Percentiles rank a stretch among this genome's conserved stretches.
phyloP scores from a whole-genome alignment of 2,888 invertebrate species.

The Ectropis crepuscularia region DNA sequence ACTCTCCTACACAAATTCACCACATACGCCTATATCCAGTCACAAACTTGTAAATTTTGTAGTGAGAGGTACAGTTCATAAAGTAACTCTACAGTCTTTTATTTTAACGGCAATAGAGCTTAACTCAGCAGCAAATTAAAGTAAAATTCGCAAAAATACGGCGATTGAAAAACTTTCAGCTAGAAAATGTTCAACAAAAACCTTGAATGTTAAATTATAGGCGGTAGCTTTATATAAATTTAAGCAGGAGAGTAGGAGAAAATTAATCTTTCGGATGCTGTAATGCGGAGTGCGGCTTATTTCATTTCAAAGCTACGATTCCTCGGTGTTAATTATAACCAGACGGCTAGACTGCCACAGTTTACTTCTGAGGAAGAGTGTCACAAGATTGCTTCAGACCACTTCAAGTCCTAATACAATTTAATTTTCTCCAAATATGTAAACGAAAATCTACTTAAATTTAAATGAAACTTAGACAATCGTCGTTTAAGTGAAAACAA shows the following conservation, averaged over 20 bases:
- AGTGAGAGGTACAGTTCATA: too few species aligned
- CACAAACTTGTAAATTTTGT: too few species aligned
- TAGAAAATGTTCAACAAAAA: neutral
- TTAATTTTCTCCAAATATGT: too few species aligned
- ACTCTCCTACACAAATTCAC: too few species aligned
- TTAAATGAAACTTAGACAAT: too few species aligned
- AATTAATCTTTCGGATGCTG: conserved; percentile 35
- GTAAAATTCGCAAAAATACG: neutral
- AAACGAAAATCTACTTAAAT: too few species aligned
- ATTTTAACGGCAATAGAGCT: too few species aligned
- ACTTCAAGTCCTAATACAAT: too few species aligned
- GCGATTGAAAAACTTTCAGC: neutral
- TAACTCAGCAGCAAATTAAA: too few species aligned
- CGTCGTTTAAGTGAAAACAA: too few species aligned
- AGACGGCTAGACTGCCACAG: conserved; percentile 40
- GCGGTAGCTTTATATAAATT: conserved; percentile 18
- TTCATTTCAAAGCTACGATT: conserved; percentile 45
- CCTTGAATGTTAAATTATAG: conserved; percentile 14
- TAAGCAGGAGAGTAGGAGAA: conserved; percentile 14
- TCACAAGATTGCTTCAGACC: neutral
- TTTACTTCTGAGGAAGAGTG: neutral
- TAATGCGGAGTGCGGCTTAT: conserved; percentile 38
- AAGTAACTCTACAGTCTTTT: too few species aligned
- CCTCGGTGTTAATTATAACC: conserved; percentile 47
- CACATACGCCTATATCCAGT: too few species aligned